Base-by-base conservation (phyloP, 2,113 vertebrate species). In the Heloderma charlesbogerti region DNA sequence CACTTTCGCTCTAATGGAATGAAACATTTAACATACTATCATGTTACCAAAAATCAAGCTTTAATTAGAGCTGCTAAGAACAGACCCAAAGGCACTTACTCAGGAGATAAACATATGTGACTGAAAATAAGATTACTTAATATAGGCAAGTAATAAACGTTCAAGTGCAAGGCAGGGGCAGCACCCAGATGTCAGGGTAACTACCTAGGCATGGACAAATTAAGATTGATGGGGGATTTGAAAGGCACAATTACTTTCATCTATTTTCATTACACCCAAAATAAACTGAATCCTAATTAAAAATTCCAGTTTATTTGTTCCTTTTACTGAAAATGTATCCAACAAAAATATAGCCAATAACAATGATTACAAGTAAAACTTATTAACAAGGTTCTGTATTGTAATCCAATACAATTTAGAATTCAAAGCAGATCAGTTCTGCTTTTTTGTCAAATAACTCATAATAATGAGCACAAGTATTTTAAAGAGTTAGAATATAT, bases 51-150 rank as follows among this genome's bases (percentile, higher is more conserved):
- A 63, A 7, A 60, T 20, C n/a, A 40, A 75, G 15, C 25, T 88
- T 63, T 78, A 88, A 77, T 87, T 77, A 66, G 57, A 72, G 74
- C 60, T 79, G 9, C 27, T n/a, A 88, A 63, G 16, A 79, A 78
- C 15, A 79, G 57, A 16, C 8, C 4, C 22, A 43, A 72, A 54
- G 16, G 20, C 20, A 27, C 85, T 87, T 88, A 40, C 29, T 34
- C 20, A 34, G 57, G 37, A 79, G 29, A 29, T 31, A 78, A 63
- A 48, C 18, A 67, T 45, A 66, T 13, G 69, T 57, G 34, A 87
- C 45, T 66, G n/a, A 66, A 66, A 66, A 29, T 37, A 40, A 66
- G 54, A 63, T 78, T 79, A 88, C 37, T 78, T 79, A 45, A 79
- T 48, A 66, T 43, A 67, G 75, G 29, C 29, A 43, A 88, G 37